Conservation (phyloP, 1,140 invertebrate genomes). For the Cyclargus thomasi region DNA sequence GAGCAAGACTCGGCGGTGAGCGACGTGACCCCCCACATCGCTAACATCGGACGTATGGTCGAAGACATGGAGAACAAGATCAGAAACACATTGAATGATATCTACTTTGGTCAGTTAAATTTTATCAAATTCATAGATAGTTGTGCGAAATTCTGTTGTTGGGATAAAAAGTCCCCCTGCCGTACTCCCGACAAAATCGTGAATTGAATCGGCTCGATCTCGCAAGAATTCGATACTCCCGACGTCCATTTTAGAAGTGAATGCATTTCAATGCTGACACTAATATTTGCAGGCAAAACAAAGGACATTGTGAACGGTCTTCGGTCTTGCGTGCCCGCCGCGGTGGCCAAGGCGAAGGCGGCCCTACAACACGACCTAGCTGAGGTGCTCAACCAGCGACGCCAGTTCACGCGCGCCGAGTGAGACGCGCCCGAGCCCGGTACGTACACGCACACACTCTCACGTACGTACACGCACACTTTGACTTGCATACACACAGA, state of each 20-base stretch:
- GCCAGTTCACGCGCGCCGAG: slow-evolving; percentile 79
- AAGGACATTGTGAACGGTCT: slow-evolving; percentile 99
- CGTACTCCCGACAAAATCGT: no score
- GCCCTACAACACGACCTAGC: slow-evolving; percentile 92
- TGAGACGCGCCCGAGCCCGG: slow-evolving; percentile 46
- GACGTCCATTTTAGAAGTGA: no score
- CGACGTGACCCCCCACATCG: slow-evolving; percentile 97
- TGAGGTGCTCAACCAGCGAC: slow-evolving; percentile 84
- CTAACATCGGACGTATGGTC: slow-evolving; percentile 96
- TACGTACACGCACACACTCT: no score
- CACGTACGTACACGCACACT: no score
- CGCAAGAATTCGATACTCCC: no score
- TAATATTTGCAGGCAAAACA: slow-evolving; percentile 82
- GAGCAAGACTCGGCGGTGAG: slow-evolving; percentile 93
- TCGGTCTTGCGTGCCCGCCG: slow-evolving; percentile 89
- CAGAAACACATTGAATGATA: slow-evolving; percentile 97
- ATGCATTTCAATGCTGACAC: no score
- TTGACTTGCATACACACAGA: no score
- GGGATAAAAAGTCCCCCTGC: no score
- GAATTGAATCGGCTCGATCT: no score
- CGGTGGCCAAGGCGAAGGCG: slow-evolving; percentile 88
- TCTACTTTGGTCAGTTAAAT: slow-evolving; percentile 89
- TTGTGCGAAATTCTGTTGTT: no score
- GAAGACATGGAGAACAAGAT: slow-evolving; percentile 99
- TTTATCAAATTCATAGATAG: not conserved